Conservation (phyloP, 2,888 invertebrate species). For the Andrena praecox region DNA sequence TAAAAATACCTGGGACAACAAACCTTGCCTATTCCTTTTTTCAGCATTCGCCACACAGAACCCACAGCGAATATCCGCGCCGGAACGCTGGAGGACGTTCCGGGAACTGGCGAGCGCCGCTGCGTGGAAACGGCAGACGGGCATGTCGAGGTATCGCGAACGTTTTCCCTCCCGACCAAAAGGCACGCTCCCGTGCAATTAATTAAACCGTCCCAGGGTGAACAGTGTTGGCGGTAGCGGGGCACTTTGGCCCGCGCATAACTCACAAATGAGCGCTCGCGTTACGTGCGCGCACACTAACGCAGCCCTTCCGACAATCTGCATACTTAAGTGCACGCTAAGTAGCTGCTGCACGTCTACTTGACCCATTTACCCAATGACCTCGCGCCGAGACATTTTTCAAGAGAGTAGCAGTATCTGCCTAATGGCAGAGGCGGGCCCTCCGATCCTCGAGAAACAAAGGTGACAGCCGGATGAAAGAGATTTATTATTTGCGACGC, state of each 20-base stretch:
- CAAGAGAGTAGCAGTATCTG: conserved; percentile 61
- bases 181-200: conserved; percentile 10
- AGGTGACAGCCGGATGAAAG: conserved; percentile 28
- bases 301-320: conserved; percentile 61
- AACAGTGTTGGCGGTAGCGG: neutral
- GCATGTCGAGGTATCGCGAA: neutral
- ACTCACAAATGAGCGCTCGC: conserved; percentile 52
- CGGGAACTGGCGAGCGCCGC: too few relatives aligned
- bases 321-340: conserved; percentile 63
- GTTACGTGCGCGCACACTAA: conserved; percentile 22
- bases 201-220: conserved; percentile 25
- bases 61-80: too few relatives aligned
- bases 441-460: conserved; percentile 40
- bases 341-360: conserved; percentile 68
- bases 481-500: conserved; percentile 29
- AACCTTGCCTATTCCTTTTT: too few relatives aligned
- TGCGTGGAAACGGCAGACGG: neutral
- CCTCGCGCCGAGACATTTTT: conserved; percentile 69
- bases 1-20: too few relatives aligned
- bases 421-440: conserved; percentile 56
- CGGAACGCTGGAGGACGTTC: too few relatives aligned
- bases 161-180: neutral
- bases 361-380: conserved; percentile 78
- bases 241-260: conserved; percentile 34
- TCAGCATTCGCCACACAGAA: too few relatives aligned